Conservation (phyloP, 2,888 invertebrate species). For the Cosmia pyralina region DNA sequence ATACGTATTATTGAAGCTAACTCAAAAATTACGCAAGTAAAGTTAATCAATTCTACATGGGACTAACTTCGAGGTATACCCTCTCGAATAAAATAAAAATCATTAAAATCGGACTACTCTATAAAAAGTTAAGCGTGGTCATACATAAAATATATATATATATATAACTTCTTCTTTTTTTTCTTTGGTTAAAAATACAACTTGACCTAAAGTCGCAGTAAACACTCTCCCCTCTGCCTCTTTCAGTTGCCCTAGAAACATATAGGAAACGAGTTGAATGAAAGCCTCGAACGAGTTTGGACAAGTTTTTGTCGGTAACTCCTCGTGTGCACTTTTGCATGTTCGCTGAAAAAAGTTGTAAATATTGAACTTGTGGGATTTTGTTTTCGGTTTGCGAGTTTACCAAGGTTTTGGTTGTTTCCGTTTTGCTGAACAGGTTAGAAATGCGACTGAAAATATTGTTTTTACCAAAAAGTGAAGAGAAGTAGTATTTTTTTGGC, state of each 20-base stretch:
- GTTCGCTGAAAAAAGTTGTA: slow-evolving; percentile 35
- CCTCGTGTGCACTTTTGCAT: slow-evolving; percentile 37
- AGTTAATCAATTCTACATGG: no score
- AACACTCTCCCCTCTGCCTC: not conserved
- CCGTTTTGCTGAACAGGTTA: not conserved
- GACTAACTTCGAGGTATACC: no score
- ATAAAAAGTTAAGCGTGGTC: no score
- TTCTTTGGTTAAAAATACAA: not conserved
- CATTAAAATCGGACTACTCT: no score
- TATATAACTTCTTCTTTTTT: no score
- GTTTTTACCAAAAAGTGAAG: not conserved
- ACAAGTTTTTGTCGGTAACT: slow-evolving; percentile 53
- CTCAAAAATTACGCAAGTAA: no score
- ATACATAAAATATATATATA: no score
- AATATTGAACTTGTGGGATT: slow-evolving; percentile 41
- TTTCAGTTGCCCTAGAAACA: slow-evolving; percentile 24
- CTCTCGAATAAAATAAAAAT: no score
- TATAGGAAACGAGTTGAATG: slow-evolving; percentile 57
- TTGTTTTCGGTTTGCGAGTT: not conserved
- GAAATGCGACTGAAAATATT: not conserved
- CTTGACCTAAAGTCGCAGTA: slow-evolving; percentile 25
- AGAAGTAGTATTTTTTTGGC: no score
- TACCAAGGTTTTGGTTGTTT: not conserved
- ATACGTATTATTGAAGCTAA: no score
- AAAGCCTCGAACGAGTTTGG: slow-evolving; percentile 44